Evolutionary conservation across 2,888 invertebrate genomes (phyloP).

Genomic region (Nomada fucata): DNA sequence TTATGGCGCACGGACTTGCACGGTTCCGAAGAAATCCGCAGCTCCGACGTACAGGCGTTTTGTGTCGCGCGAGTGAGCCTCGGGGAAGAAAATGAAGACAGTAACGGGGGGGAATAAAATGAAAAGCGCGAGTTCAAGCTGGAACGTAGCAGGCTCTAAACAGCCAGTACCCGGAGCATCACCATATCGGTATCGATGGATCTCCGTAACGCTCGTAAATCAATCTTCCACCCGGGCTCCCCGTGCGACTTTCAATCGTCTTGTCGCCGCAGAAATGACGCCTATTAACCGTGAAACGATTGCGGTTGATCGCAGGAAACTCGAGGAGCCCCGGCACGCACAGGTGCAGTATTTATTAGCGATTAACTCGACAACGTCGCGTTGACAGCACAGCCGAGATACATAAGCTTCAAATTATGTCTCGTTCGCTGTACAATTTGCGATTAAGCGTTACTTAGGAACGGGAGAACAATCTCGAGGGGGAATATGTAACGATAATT

Average conservation of each 20-base stretch:
- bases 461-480: slow-evolving; percentile 3
- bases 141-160: not conserved
- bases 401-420: slow-evolving; percentile 52
- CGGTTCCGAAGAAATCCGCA: too few relatives aligned
- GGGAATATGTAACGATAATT: slow-evolving; percentile 6
- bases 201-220: not conserved
- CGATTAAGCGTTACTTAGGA: not conserved
- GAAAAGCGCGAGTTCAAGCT: not conserved
- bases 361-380: slow-evolving; percentile 57
- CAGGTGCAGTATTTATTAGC: slow-evolving; percentile 53
- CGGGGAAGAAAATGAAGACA: not conserved
- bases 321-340: slow-evolving; percentile 27
- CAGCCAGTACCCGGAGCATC: not conserved
- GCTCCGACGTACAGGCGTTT: too few relatives aligned
- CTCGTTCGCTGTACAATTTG: slow-evolving; percentile 39
- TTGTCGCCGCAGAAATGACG: slow-evolving; percentile 41
- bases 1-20: too few relatives aligned
- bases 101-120: not conserved
- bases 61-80: too few relatives aligned
- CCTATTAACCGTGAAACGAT: slow-evolving; percentile 23
- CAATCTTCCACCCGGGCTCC: not conserved
- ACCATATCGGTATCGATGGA: slow-evolving; percentile 1
- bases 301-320: not conserved
- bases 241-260: slow-evolving; percentile 12
- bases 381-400: slow-evolving; percentile 21